Conservation (phyloP, 2,113 vertebrate genomes). For the Porphyrio hochstetteri region DNA sequence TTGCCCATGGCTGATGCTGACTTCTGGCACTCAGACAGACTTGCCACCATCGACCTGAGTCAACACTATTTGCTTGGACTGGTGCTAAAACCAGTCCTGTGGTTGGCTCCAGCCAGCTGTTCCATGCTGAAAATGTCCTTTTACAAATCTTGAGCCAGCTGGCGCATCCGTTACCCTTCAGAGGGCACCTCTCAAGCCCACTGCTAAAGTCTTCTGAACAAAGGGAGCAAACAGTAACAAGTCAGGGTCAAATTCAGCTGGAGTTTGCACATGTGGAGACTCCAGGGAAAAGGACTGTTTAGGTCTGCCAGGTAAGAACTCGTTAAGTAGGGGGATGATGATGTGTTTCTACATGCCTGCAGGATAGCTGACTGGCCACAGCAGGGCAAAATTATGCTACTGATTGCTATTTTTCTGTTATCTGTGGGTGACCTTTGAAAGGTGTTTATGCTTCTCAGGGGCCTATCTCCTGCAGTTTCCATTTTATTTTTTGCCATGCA, state of each 20-base stretch:
- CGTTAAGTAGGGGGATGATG: neutral
- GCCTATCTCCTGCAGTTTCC: neutral
- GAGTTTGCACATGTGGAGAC: neutral
- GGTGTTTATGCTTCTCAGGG: neutral
- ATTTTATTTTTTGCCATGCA: neutral
- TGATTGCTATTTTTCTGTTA: neutral
- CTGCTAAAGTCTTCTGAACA: neutral
- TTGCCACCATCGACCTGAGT: neutral
- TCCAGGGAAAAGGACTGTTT: neutral
- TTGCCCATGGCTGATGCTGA: neutral
- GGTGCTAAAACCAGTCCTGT: neutral
- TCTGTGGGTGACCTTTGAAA: neutral
- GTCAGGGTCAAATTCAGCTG: neutral
- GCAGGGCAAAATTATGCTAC: neutral
- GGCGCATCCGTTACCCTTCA: neutral
- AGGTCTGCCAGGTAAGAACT: neutral
- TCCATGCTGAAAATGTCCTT: neutral
- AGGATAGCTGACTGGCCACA: neutral
- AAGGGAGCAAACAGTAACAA: neutral
- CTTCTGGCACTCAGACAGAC: fast-evolving
- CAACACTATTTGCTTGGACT: neutral
- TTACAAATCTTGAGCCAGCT: neutral
- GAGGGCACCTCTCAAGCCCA: neutral
- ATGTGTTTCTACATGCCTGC: neutral
- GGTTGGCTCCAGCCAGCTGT: neutral